These are phyloP conservation scores for Acanthurus tractus DNA, from an alignment of 2,797 vertebrate species.

Conservation along the genomic window DNA sequence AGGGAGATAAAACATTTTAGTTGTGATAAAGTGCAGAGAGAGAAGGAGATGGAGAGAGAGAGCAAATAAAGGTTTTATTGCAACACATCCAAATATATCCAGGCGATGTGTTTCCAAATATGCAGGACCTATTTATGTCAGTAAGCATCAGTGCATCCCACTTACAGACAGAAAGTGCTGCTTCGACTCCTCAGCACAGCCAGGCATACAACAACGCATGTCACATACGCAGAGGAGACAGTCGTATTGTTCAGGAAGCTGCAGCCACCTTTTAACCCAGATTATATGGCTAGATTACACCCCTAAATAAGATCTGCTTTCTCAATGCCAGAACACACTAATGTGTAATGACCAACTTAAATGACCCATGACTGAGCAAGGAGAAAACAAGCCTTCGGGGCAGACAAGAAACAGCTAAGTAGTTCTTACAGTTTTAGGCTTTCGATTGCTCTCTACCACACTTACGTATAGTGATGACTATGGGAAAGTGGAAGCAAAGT, in stretches of 20 bases:
- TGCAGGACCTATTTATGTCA: constrained; percentile 88
- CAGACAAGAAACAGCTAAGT: constrained; percentile 19
- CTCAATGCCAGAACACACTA: constrained; percentile 43
- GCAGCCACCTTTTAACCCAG: constrained; percentile 57
- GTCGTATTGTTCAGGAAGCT: constrained; percentile 44
- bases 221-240: constrained; percentile 37
- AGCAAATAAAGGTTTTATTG: constrained; percentile 71
- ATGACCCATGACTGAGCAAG: constrained; percentile 53
- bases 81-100: constrained; percentile 83
- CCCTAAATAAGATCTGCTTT: constrained; percentile 50
- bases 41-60: constrained; percentile 20
- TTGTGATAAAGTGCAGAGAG: constrained; percentile 38
- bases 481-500: constrained; percentile 41
- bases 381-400: constrained; percentile 36
- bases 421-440: constrained; percentile 45
- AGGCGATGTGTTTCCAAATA: constrained; percentile 82
- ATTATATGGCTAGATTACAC: constrained; percentile 58
- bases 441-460: constrained; percentile 54
- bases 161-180: constrained; percentile 75
- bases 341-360: constrained; percentile 48
- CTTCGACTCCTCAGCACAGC: constrained; percentile 61
- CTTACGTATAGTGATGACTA: constrained; percentile 34
- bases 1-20: constrained; percentile 36
- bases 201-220: constrained; percentile 29
- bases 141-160: constrained; percentile 82